Conservation (phyloP, 2,113 vertebrate genomes). For the Beaufortia kweichowensis region DNA sequence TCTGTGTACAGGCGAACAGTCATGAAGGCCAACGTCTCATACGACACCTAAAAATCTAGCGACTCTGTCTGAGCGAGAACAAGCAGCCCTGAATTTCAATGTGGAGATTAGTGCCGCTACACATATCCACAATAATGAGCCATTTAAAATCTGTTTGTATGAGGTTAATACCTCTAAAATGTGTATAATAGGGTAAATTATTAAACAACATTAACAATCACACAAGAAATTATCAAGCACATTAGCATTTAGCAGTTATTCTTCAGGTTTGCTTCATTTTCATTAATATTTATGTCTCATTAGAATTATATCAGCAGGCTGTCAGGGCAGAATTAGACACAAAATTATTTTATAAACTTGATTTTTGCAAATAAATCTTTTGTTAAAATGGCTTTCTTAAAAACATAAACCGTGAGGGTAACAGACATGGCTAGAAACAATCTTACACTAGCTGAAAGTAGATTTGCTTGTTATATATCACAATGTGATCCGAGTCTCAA, state of each 20-base stretch:
- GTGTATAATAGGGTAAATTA: slow-evolving; percentile 27
- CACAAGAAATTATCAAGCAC: background rate
- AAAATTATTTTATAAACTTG: background rate
- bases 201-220: slow-evolving; percentile 38
- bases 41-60: background rate
- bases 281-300: slow-evolving; percentile 25
- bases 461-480: slow-evolving; percentile 9
- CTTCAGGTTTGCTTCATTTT: background rate
- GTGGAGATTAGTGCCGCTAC: slow-evolving; percentile 43
- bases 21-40: background rate
- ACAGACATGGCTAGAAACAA: background rate
- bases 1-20: too few species aligned
- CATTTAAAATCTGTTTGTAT: slow-evolving; percentile 32
- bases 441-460: background rate
- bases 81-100: slow-evolving; percentile 20
- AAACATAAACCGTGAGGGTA: background rate
- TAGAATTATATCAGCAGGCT: background rate
- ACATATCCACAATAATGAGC: slow-evolving; percentile 37
- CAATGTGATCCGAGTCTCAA: background rate
- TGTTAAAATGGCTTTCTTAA: background rate
- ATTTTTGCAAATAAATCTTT: background rate
- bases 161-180: slow-evolving; percentile 35
- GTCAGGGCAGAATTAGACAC: background rate
- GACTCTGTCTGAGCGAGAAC: background rate
- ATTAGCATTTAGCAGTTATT: slow-evolving; percentile 9